Conservation (phyloP, 2,888 invertebrate species). For the Strigamia crassipes region DNA sequence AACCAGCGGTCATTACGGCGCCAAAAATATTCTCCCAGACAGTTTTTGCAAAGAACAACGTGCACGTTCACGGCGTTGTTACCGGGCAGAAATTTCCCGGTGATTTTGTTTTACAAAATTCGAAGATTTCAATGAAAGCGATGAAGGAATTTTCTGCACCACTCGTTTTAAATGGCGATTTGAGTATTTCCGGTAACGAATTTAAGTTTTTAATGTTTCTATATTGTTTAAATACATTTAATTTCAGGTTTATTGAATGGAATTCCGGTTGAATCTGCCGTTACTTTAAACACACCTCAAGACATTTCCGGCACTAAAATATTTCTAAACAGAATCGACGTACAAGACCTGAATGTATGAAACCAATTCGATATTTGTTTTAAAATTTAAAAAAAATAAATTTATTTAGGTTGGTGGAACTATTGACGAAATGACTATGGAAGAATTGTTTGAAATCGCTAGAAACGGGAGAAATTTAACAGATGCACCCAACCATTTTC, state of each 20-base stretch:
- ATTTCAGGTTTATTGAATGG: not conserved
- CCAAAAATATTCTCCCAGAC: not conserved
- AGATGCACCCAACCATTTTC: not conserved
- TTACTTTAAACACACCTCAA: not conserved
- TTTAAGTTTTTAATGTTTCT: not conserved
- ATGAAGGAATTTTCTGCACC: too few species aligned
- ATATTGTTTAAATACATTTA: not conserved
- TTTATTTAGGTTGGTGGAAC: not conserved
- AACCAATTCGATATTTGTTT: too few species aligned
- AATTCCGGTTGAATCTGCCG: not conserved
- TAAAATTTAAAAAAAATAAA: too few species aligned
- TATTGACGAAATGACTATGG: not conserved
- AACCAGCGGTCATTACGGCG: slow-evolving; percentile 4
- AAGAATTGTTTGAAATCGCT: not conserved
- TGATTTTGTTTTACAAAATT: too few species aligned
- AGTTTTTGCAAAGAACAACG: not conserved
- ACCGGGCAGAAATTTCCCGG: too few species aligned
- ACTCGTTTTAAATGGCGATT: too few species aligned
- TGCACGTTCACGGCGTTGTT: too few species aligned
- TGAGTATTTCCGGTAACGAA: too few species aligned
- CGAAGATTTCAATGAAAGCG: too few species aligned
- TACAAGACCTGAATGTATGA: not conserved
- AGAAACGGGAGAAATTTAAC: not conserved
- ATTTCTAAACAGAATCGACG: not conserved
- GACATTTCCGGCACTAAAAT: not conserved